These are phyloP conservation scores for Plebejus melissa DNA, from an alignment of 2,888 invertebrate species.

Conservation along the genomic window DNA sequence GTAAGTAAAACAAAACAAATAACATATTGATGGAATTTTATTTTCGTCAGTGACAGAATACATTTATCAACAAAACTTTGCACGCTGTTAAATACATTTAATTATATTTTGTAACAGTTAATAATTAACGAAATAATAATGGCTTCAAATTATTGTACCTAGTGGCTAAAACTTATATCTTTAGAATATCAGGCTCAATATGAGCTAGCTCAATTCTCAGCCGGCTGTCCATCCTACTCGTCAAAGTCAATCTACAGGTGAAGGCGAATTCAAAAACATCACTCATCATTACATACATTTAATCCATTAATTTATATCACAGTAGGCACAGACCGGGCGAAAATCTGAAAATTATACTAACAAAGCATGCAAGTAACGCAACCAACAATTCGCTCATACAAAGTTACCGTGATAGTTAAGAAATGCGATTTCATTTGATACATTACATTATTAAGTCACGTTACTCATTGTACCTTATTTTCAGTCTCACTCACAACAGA, in stretches of 20 bases:
- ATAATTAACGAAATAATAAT: slow-evolving; percentile 59
- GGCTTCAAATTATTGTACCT: slow-evolving; percentile 63
- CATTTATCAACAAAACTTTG: slow-evolving; percentile 54
- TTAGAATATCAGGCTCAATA: slow-evolving; percentile 74
- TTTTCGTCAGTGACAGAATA: slow-evolving; percentile 70
- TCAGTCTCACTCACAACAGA: slow-evolving; percentile 75
- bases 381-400: slow-evolving; percentile 61
- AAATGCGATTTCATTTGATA: slow-evolving; percentile 46
- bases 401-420: slow-evolving; percentile 46
- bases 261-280: slow-evolving; percentile 56
- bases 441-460: slow-evolving; percentile 60
- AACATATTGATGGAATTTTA: slow-evolving; percentile 67
- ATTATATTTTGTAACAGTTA: slow-evolving; percentile 59
- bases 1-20: slow-evolving; percentile 47
- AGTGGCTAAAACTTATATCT: slow-evolving; percentile 63
- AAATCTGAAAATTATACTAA: slow-evolving; percentile 74
- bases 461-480: slow-evolving; percentile 68
- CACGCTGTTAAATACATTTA: slow-evolving; percentile 58
- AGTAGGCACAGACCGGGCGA: slow-evolving; percentile 76
- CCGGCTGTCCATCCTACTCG: slow-evolving; percentile 60
- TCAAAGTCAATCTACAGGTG: slow-evolving; percentile 56
- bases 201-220: slow-evolving; percentile 73
- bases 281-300: slow-evolving; percentile 47
- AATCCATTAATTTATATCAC: slow-evolving; percentile 62
- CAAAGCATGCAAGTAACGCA: slow-evolving; percentile 71